Conservation (phyloP, 1,140 invertebrate genomes). For the Archegozetes longisetosus region DNA sequence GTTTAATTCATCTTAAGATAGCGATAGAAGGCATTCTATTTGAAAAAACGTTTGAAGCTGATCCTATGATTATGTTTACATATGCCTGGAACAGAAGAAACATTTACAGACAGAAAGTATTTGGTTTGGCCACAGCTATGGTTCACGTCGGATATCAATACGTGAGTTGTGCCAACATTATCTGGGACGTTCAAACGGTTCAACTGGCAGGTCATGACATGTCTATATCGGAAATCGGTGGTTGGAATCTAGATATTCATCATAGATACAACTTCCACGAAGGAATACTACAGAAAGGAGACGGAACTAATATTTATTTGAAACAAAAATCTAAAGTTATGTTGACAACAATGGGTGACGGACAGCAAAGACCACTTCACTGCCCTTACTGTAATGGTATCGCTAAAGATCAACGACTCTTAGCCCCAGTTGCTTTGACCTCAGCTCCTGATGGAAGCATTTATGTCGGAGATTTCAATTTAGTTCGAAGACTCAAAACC, state of each 20-base stretch:
- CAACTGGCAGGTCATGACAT: constrained; percentile 91
- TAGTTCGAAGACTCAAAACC: constrained; percentile 77
- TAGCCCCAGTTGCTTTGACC: constrained; percentile 80
- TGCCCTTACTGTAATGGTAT: constrained; percentile 58
- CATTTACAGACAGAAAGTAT: constrained; percentile 43
- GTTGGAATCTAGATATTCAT: constrained; percentile 93
- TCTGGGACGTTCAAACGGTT: constrained; percentile 87
- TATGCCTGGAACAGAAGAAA: constrained; percentile 37
- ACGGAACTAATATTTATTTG: constrained; percentile 79
- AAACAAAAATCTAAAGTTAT: constrained; percentile 62
- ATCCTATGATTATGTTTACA: constrained; percentile 33
- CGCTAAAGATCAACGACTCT: constrained; percentile 66
- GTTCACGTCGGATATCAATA: constrained; percentile 85
- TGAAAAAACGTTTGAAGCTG: constrained; percentile 35
- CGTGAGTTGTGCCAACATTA: constrained; percentile 56
- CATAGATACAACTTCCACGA: constrained; percentile 97
- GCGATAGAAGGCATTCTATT: constrained; percentile 33
- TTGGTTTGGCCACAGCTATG: constrained; percentile 61
- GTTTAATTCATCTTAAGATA: constrained; percentile 27
- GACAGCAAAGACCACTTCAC: constrained; percentile 55
- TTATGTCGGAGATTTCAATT: constrained; percentile 92
- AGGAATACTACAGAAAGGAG: constrained; percentile 86
- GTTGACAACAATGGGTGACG: constrained; percentile 82
- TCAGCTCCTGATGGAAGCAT: constrained; percentile 87
- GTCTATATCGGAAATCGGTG: constrained; percentile 87